Evolutionary conservation across 2,113 vertebrate genomes (phyloP), one percentile per base, ranked within the genome.

Genomic region (Triplophysa tibetana): DNA sequence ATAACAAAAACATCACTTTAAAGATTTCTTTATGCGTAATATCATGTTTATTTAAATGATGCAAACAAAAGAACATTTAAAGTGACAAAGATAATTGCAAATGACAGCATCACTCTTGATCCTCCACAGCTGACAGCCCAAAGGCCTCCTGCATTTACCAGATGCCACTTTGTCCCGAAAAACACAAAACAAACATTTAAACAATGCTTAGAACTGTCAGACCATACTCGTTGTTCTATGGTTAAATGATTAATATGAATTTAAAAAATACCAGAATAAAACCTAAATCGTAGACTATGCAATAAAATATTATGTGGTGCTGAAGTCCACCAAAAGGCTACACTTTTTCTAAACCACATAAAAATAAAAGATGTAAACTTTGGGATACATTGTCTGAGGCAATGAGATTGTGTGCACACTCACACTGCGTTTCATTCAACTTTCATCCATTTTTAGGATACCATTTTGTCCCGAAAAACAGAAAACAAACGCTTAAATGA

Each of bases 371-470:
- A 41, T 4, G 26, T 23, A 48, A 61, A 75, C 62, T 17, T 75
- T 16, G 48, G 17, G 41, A 43, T 41, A 48, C 73, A 75, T 63
- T 29, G 58, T 75, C 58, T 63, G 38, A 45, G 19, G 41, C 41
- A 63, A 62, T 75, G 60, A 56, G 48, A 26, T 58, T 58, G 23
- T n/a, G 23, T 52, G 48, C 19, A 38, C 54, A 23, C 14, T 52
- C 69, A 38, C 19, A 8, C 5, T 6, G 66, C 66, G 48, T 69
- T 69, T 70, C 24, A 29, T 4, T 70, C 10, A 48, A 63, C 58
- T 75, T 63, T 75, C 73, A 75, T 63, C 38, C 4, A 48, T 63
- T 63, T 63, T 48, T 23, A 24, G 16, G 23, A 63, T 50, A 29
- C 16, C 50, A 56, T n/a, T 4, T 70, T 24, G 54, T 56, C 48